These are phyloP conservation scores for Perizoma affinitatum DNA, from an alignment of 2,888 invertebrate genomes.

Conservation along the genomic window DNA sequence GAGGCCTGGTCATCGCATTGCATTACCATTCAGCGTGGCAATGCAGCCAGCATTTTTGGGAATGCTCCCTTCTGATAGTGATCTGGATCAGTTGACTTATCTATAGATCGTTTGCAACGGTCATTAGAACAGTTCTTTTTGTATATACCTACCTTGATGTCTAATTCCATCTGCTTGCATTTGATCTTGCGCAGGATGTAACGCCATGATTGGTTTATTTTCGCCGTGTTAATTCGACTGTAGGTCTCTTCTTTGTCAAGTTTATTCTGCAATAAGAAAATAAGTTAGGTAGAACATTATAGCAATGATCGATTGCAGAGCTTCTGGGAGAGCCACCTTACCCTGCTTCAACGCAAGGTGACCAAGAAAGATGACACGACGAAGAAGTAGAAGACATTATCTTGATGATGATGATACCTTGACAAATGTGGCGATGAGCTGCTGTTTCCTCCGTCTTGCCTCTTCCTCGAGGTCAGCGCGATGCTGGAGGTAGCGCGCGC, in stretches of 20 bases:
- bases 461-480: slow-evolving; percentile 93
- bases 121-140: not conserved
- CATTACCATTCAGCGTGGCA: no score
- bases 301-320: no score
- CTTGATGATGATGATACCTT: slow-evolving; percentile 82
- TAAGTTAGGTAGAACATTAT: no score
- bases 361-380: no score
- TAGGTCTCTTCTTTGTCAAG: slow-evolving; percentile 91
- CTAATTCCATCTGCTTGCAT: slow-evolving; percentile 88
- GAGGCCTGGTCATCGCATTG: not conserved
- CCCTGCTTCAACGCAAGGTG: no score
- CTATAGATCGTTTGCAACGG: no score
- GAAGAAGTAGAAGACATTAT: no score
- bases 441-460: slow-evolving; percentile 90
- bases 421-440: slow-evolving; percentile 90
- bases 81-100: no score
- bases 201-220: slow-evolving; percentile 94
- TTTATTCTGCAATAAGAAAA: slow-evolving; percentile 86
- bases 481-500: slow-evolving; percentile 91
- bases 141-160: slow-evolving; percentile 88
- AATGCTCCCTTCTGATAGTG: no score
- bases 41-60: no score
- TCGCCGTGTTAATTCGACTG: slow-evolving; percentile 90
- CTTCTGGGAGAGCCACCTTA: no score
- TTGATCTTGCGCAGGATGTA: slow-evolving; percentile 90